Base-by-base conservation (phyloP, 2,888 invertebrate species). In the Drosophila nr. medialis region DNA sequence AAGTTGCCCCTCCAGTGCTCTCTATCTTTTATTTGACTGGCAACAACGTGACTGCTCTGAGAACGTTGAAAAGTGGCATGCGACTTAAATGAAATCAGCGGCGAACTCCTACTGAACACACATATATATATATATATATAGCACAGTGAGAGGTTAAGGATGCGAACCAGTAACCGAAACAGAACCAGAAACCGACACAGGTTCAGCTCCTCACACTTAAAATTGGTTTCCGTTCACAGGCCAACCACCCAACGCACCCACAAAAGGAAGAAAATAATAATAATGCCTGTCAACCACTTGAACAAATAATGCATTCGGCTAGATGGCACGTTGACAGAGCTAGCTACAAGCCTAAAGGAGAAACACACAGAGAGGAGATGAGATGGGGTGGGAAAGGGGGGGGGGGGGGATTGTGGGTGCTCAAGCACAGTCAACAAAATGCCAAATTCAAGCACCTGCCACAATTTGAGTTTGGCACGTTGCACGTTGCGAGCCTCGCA, bases 401-500 rank as follows among this genome's bases (percentile, higher is more conserved):
- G 11, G 27, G 51, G 27, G n/a, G 13, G 29, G 21, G 18, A 36
- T 0, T 2, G 29, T 24, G n/a, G 53, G 32, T 13, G 81, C 77
- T 88, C 86, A 81, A 82, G 84, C 89, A 83, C 75, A 88, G 89
- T 89, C 86, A 84, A 86, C 89, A 83, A 86, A 84, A 84, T 84
- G 76, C 84, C 84, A 86, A 84, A 84, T 84, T 84, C 89, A 81
- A 84, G 84, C 84, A 84, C 84, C 84, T 84, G 89, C 87, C 87
- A 86, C 84, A 89, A 83, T 86, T 83, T 86, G 42, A 75, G 83
- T 70, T 77, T 81, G 84, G 77, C 86, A 84, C 83, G 89, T 88
- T 88, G 62, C 76, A 70, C 69, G 69, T 63, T 49, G 49, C 58
- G 21, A 30, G 62, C 72, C 51, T 13, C 45, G 62, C 66, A 40